Conservation (phyloP, 2,888 invertebrate species). For the Branchipolynoe longqiensis region DNA sequence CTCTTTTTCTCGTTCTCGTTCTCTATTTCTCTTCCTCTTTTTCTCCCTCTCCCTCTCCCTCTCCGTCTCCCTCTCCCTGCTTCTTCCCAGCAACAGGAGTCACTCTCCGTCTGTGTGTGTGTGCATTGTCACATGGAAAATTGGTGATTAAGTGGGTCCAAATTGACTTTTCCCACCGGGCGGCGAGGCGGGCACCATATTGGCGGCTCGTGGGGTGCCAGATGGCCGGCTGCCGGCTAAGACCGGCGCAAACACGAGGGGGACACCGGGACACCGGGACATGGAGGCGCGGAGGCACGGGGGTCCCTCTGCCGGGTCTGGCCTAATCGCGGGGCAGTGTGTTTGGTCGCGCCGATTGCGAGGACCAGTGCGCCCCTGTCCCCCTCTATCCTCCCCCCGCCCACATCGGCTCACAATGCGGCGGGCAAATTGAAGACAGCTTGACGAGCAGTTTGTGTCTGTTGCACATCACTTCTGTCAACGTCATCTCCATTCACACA, state of each 20-base stretch:
- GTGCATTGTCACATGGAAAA: neutral
- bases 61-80: neutral
- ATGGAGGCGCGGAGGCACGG: constrained; percentile 16
- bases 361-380: too few relatives aligned
- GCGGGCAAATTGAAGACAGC: constrained; percentile 42
- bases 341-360: constrained; percentile 37
- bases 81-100: neutral
- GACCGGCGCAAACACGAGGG: neutral
- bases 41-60: neutral
- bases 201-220: neutral
- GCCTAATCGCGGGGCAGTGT: neutral
- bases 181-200: neutral
- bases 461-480: constrained; percentile 12
- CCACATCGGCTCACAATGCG: neutral
- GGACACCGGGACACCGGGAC: neutral
- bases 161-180: constrained; percentile 52
- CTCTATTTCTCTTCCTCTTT: too few relatives aligned
- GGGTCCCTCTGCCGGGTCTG: neutral
- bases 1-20: too few relatives aligned
- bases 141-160: constrained; percentile 36
- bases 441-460: constrained; percentile 23
- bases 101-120: constrained; percentile 1
- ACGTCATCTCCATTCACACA: neutral
- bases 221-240: neutral
- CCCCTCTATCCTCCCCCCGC: too few relatives aligned